Conservation (phyloP, 2,888 invertebrate species). For the Ephialtes manifestator region DNA sequence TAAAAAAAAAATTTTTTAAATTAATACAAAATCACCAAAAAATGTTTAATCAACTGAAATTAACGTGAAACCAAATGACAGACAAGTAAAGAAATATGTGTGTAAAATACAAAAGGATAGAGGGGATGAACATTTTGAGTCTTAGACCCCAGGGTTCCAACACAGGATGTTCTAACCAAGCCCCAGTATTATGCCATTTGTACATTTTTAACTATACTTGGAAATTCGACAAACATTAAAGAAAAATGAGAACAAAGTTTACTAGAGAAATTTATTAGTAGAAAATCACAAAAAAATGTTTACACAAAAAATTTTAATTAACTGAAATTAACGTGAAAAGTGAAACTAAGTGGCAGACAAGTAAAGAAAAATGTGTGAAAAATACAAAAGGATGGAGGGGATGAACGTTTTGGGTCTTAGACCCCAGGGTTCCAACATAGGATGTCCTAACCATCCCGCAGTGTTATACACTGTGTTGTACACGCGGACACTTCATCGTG, state of each 20-base stretch:
- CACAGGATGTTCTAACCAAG: conserved; percentile 76
- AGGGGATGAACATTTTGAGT: conserved; percentile 34
- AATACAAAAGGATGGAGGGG: conserved; percentile 26
- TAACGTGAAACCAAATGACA: conserved; percentile 21
- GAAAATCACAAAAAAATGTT: not conserved
- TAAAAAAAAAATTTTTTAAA: not conserved
- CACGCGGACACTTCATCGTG: conserved; percentile 69
- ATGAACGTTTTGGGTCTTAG: conserved; percentile 31
- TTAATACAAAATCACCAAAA: not conserved
- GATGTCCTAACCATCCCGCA: conserved; percentile 78
- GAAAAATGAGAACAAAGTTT: no score
- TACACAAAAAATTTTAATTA: not conserved
- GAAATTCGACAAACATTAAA: not conserved
- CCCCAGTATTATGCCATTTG: conserved; percentile 74
- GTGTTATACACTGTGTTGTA: conserved; percentile 73
- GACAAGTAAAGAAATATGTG: conserved; percentile 33
- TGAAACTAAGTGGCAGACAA: conserved; percentile 29
- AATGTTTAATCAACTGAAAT: not conserved
- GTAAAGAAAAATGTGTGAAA: conserved; percentile 40
- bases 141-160: conserved; percentile 75
- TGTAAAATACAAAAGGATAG: conserved; percentile 19
- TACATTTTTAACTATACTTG: not conserved
- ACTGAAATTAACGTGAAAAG: not conserved
- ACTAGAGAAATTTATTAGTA: no score
- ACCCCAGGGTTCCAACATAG: conserved; percentile 76